Evolutionary conservation across 2,888 invertebrate species (phyloP).

Genomic region (Phyllotreta striolata): DNA sequence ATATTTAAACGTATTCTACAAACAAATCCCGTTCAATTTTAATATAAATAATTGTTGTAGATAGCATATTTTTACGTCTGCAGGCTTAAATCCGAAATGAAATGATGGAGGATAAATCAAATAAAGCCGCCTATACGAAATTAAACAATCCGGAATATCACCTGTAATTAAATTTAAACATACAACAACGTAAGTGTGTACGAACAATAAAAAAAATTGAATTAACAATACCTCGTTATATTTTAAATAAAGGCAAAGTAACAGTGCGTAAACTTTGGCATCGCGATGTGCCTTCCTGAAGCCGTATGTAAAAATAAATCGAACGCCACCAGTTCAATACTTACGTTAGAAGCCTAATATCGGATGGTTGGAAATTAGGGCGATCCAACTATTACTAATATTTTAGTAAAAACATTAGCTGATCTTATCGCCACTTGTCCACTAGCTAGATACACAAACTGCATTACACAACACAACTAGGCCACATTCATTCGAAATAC

Average conservation of each 20-base stretch:
- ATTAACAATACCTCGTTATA: constrained; percentile 4
- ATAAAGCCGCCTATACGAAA: no score
- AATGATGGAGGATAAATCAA: no score
- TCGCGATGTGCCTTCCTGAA: neutral
- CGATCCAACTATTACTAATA: constrained; percentile 36
- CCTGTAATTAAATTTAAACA: neutral
- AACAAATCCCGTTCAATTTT: no score
- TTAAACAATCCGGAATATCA: neutral
- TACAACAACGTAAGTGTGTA: neutral
- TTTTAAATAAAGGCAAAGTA: constrained; percentile 3
- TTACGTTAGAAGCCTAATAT: constrained; percentile 5
- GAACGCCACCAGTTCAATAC: neutral
- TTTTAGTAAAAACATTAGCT: constrained; percentile 48
- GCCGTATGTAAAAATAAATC: neutral
- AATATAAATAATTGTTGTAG: no score
- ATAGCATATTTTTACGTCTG: no score
- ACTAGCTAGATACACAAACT: constrained; percentile 45
- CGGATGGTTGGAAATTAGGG: constrained; percentile 9
- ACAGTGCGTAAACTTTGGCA: neutral
- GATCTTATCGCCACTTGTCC: constrained; percentile 50
- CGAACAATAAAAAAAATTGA: neutral
- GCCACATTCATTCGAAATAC: constrained; percentile 38
- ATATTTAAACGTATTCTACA: no score
- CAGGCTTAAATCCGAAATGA: no score
- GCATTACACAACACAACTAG: constrained; percentile 47